Evolutionary conservation across 2,113 vertebrate species (phyloP), one percentile per base, ranked within the genome.

Genomic region (Pseudolaguvia tuberculata): DNA sequence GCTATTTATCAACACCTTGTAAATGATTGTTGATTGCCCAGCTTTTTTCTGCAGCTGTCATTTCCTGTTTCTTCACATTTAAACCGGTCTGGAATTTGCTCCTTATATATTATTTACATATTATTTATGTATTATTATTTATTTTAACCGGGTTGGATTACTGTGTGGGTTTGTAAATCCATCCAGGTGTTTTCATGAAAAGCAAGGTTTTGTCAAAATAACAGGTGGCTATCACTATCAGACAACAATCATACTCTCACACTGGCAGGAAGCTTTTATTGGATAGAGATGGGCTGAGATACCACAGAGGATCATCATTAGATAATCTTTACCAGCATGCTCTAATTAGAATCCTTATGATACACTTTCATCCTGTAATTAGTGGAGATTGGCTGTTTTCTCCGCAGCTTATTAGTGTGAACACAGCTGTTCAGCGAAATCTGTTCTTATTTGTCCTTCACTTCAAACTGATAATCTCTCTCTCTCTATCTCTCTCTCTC

Each of bases 271-370:
- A 75, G 73, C 80, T 79, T 74, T 78, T 78, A 56, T 78, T 63
- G 53, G 88, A 87, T 90, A 83, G 89, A 92, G 90, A 93, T 93
- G 89, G 91, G 91, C 84, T 86, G 87, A 90, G 94, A 92, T 93
- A 95, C 93, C 91, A 90, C 87, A 86, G 89, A 90, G 89, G 91
- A 88, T 94, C 93, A 96, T 96, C 92, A 94, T 93, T 93, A 94
- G 93, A 97, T 98, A 95, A 96, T 94, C 93, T 94, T 86, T 91
- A 95, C 93, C 93, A 96, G 93, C 93, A 90, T 94, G 93, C 92
- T 93, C 92, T 96, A 96, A 96, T 97, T 96, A 97, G 92, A 94
- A 94, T 94, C 96, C 94, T 95, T 95, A 96, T 96, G 93, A 98
- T 94, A 96, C 93, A 95, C 94, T 97, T 96, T 96, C 91, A 94